Conservation (phyloP, 35 echinoderm and acorn worm genomes). For the Nesometra sesokonis region DNA sequence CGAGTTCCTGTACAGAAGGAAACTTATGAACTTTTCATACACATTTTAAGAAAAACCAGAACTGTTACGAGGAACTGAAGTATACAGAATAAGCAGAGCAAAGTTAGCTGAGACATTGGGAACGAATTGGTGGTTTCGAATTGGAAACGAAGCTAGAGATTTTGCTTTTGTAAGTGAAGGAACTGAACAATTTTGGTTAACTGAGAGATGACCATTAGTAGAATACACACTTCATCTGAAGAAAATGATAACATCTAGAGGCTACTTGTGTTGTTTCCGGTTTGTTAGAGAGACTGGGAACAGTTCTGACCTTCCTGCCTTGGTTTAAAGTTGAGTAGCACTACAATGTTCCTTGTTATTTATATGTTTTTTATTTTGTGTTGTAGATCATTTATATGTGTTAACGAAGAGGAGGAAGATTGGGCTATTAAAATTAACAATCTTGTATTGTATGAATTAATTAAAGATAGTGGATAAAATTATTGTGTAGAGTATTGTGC, state of each 20-base stretch:
- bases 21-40: neutral
- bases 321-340: too few species aligned
- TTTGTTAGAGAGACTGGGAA: constrained; percentile 34
- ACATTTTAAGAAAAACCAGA: too few species aligned
- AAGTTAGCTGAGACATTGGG: neutral
- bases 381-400: too few species aligned
- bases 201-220: constrained; percentile 21
- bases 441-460: too few species aligned
- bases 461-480: too few species aligned
- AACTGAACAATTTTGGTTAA: constrained; percentile 34
- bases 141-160: constrained; percentile 22
- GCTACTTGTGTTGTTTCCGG: constrained; percentile 15
- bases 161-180: constrained; percentile 16
- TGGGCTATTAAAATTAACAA: too few species aligned
- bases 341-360: too few species aligned
- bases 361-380: too few species aligned
- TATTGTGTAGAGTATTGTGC: too few species aligned
- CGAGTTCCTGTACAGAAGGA: neutral
- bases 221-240: constrained; percentile 19
- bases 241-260: constrained; percentile 23
- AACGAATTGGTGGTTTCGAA: constrained; percentile 7
- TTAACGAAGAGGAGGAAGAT: too few species aligned
- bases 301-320: too few species aligned
- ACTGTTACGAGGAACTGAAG: neutral
- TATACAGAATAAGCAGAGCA: neutral